phyloP scores from a whole-genome alignment of 2,888 invertebrate species.

The Villa cingulata region DNA sequence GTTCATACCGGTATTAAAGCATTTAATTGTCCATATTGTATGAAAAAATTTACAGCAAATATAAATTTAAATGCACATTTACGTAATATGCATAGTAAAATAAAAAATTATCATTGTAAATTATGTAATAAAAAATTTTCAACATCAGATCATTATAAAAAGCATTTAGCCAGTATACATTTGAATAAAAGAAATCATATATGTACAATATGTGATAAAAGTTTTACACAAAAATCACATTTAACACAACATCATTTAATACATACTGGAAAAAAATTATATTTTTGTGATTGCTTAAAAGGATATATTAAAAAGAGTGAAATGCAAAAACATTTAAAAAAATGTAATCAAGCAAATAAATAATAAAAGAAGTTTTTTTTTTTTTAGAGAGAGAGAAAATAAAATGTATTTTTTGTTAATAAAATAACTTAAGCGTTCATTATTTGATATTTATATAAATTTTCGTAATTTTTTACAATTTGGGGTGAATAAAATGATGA shows the following conservation, averaged over 20 bases:
- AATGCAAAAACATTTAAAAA: conserved; percentile 12
- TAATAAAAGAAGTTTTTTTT: too few relatives aligned
- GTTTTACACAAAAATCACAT: conserved; percentile 19
- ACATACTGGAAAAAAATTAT: conserved; percentile 15
- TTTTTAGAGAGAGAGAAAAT: too few relatives aligned
- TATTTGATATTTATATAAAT: too few relatives aligned
- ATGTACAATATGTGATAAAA: conserved; percentile 18
- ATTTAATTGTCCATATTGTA: conserved; percentile 19
- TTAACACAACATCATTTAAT: conserved; percentile 19
- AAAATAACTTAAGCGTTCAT: too few relatives aligned
- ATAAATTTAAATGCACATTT: conserved; percentile 19
- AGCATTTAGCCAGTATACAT: conserved; percentile 21
- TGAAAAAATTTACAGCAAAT: conserved; percentile 15
- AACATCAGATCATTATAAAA: conserved; percentile 21
- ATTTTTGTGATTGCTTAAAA: conserved; percentile 14
- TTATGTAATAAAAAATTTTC: conserved; percentile 20
- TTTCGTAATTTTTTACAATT: too few relatives aligned
- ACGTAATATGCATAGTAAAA: conserved; percentile 16
- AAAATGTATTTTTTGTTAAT: too few relatives aligned
- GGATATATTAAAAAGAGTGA: conserved; percentile 18
- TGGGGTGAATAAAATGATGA: too few relatives aligned
- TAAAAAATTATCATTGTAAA: conserved; percentile 18
- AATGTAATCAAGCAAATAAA: conserved; percentile 1
- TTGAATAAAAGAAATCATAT: conserved; percentile 20
- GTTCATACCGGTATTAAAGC: conserved; percentile 12